Base-by-base conservation (phyloP, 2,113 vertebrate species). In the Scopus umbretta region DNA sequence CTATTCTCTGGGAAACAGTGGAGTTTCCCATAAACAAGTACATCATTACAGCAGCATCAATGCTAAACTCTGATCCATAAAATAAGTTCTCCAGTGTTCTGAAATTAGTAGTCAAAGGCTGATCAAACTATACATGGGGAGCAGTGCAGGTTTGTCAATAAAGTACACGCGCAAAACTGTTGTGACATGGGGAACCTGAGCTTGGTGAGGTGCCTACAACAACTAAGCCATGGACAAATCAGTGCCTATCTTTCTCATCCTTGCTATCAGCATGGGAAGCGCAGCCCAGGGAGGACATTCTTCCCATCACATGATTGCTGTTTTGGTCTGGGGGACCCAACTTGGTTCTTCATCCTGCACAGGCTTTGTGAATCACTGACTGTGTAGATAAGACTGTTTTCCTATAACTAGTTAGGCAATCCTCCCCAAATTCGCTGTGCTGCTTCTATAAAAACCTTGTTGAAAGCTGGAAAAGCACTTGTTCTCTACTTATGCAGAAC, bases 271-370 rank as follows among this genome's bases (percentile, higher is more conserved):
- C 43, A n/a, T 16, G 27, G 45, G 2, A 59, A 63, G 49, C 38
- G 30, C 43, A 87, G 27, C 52, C 42, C 16, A 34, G 6, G 29
- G 38, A 70, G 22, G 22, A 40, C 10, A 18, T 66, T 66, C 34
- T 55, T 45, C 26, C 15, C 45, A 16, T 20, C 34, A 32, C 13
- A 40, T 1, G 1, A 16, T 32, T 1, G 3, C 42, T 72, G 3
- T 25, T 52, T 61, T 27, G 13, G 7, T 61, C 21, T 49, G 21
- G 18, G 12, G 22, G 18, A 72, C 5, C 4, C 49, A 81, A 11
- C 43, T 63, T 55, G n/a, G 13, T 87, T 80, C 16, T 72, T 59
- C 4, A 32, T 49, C 45, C 50, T 84, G 11, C 32, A 18, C 11
- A 22, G n/a, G 18, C 47, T 67, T 76, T 49, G 29, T 80, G 47